A percentile compares a stretch with the other conserved stretches of the same genome.
phyloP scores from a whole-genome alignment of 2,888 invertebrate species.

The Linyphia triangularis region DNA sequence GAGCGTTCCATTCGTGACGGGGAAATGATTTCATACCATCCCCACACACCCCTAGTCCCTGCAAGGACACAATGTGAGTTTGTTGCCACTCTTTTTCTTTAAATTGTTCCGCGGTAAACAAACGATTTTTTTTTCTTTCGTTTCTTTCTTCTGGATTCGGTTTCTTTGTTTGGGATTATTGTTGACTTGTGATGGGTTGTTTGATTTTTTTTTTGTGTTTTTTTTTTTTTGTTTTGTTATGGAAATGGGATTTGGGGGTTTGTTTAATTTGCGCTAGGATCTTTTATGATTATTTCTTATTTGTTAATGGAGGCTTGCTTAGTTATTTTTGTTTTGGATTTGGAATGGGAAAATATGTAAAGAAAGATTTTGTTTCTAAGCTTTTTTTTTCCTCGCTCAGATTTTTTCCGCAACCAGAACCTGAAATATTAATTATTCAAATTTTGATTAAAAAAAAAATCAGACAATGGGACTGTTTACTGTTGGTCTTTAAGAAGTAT shows the following conservation, averaged over 20 bases:
- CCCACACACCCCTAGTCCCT: background rate
- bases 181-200: background rate
- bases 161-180: background rate
- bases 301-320: background rate
- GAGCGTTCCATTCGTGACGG: constrained; percentile 62
- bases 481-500: too few relatives aligned
- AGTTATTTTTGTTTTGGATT: background rate
- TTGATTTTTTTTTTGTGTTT: constrained; percentile 1
- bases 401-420: too few relatives aligned
- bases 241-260: too few relatives aligned
- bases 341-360: too few relatives aligned
- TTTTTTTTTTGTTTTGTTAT: background rate
- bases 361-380: background rate
- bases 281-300: background rate
- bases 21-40: constrained; percentile 62
- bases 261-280: background rate
- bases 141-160: background rate
- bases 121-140: background rate
- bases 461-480: too few relatives aligned
- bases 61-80: constrained; percentile 15
- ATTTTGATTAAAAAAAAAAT: too few relatives aligned
- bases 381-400: background rate
- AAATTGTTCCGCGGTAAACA: background rate
- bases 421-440: too few relatives aligned
- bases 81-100: constrained; percentile 19